Percentiles rank a stretch among this genome's conserved stretches.
Conservation (phyloP, 92 coral and sea anemone genomes). For the Pocillopora meandrina region DNA sequence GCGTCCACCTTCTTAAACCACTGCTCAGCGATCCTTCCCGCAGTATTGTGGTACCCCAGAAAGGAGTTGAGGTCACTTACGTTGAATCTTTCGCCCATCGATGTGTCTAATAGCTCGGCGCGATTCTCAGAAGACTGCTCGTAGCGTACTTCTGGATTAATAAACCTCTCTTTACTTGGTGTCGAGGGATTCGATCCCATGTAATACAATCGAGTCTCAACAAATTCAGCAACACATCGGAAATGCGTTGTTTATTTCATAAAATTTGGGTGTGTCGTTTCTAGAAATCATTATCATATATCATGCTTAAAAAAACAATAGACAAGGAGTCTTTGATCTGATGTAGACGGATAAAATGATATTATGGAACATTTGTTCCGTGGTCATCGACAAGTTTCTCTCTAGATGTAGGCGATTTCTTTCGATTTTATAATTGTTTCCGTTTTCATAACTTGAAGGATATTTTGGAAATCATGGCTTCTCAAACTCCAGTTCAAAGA, state of each 20-base stretch:
- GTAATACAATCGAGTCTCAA: neutral
- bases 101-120: neutral
- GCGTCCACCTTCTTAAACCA: neutral
- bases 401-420: neutral
- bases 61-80: neutral
- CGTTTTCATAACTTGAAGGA: neutral
- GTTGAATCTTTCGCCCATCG: conserved; percentile 2
- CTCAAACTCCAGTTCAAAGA: neutral
- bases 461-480: neutral
- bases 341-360: no score
- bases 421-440: neutral
- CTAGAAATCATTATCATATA: neutral
- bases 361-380: no score
- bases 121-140: neutral
- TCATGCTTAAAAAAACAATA: neutral
- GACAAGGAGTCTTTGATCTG: no score
- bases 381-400: no score
- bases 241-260: neutral
- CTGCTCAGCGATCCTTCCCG: neutral
- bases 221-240: no score
- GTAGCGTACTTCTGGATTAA: neutral
- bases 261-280: conserved; percentile 26
- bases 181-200: conserved; percentile 6
- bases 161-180: neutral
- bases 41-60: neutral